phyloP scores from a whole-genome alignment of 2,888 invertebrate species.

The Aromia moschata region DNA sequence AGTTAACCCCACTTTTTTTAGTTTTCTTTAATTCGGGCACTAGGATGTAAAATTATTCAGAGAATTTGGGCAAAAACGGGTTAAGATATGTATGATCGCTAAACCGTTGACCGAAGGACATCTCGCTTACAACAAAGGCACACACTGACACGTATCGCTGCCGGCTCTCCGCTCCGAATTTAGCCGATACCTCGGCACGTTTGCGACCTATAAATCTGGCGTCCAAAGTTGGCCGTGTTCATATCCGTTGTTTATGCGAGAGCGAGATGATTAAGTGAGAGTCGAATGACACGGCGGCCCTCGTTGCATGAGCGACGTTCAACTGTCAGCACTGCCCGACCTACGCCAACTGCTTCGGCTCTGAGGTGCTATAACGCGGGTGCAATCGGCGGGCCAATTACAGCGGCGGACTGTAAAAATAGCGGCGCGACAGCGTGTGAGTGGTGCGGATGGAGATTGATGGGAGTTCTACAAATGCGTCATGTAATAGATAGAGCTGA shows the following conservation, averaged over 20 bases:
- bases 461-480: no score
- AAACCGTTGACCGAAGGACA: no score
- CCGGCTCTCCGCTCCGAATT: not conserved
- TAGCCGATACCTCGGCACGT: slow-evolving; percentile 8
- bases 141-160: not conserved
- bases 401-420: slow-evolving; percentile 20
- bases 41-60: no score
- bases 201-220: slow-evolving; percentile 20
- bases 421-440: slow-evolving; percentile 11
- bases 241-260: slow-evolving; percentile 9
- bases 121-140: no score
- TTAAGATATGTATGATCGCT: no score
- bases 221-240: slow-evolving; percentile 1
- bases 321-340: slow-evolving; percentile 34
- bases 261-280: slow-evolving; percentile 17
- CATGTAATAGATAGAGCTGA: no score
- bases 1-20: no score
- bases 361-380: slow-evolving; percentile 18
- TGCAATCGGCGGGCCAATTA: slow-evolving; percentile 20
- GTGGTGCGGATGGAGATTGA: no score
- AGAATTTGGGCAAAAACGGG: no score
- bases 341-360: slow-evolving; percentile 39
- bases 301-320: slow-evolving; percentile 27
- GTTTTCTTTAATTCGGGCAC: no score
- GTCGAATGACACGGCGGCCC: slow-evolving; percentile 18